Evolutionary conservation across 2,888 invertebrate genomes (phyloP).

Genomic region (Pristionchus maxplancki): DNA sequence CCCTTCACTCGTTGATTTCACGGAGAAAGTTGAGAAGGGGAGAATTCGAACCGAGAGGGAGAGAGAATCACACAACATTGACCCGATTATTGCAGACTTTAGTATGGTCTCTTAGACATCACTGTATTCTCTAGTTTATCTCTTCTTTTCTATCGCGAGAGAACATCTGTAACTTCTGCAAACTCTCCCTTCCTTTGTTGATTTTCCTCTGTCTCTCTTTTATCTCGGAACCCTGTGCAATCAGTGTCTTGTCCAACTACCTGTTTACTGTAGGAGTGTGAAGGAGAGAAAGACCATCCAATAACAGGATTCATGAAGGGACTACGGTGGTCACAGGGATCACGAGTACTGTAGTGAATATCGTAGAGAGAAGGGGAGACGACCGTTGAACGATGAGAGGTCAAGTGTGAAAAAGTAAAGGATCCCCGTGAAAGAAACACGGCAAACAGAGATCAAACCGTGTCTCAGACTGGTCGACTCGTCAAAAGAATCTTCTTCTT

Average conservation of each 20-base stretch:
- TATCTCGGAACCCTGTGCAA: slow-evolving; percentile 84
- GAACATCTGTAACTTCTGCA: slow-evolving; percentile 82
- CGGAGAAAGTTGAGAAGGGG: slow-evolving; percentile 30
- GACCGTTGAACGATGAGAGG: neutral
- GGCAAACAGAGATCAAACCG: slow-evolving; percentile 10
- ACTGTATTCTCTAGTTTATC: neutral
- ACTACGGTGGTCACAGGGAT: neutral
- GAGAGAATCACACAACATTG: neutral
- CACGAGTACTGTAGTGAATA: slow-evolving; percentile 10
- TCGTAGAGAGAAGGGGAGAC: neutral
- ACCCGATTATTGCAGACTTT: neutral
- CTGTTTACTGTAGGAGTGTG: slow-evolving; percentile 14
- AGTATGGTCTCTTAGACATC: neutral
- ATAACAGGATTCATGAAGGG: neutral
- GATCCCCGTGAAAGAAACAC: slow-evolving; percentile 9
- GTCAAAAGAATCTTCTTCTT: neutral
- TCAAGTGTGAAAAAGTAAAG: slow-evolving; percentile 31
- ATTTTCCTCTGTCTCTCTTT: slow-evolving; percentile 84
- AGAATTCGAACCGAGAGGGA: slow-evolving; percentile 30
- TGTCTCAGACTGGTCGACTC: neutral
- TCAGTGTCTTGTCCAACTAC: neutral
- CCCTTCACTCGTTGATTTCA: slow-evolving; percentile 16
- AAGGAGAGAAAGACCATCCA: neutral
- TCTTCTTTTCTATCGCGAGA: slow-evolving; percentile 66
- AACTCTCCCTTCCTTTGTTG: slow-evolving; percentile 86